A percentile compares a stretch with the other conserved stretches of the same genome.
Evolutionary conservation across 2,888 invertebrate species (phyloP).

Genomic region (Therioaphis trifolii): DNA sequence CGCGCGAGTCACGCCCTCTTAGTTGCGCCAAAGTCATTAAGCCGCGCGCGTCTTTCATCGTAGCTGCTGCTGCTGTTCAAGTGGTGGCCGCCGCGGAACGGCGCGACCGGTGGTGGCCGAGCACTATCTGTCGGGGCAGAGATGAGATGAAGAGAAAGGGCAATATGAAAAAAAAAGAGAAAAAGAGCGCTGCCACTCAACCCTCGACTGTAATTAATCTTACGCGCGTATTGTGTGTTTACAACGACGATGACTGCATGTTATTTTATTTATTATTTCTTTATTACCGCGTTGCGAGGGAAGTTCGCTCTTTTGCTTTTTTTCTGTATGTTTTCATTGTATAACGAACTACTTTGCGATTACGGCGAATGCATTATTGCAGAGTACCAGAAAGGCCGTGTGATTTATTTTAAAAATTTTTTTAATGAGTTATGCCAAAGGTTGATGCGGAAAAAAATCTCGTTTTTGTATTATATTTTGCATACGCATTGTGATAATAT

Average conservation of each 20-base stretch:
- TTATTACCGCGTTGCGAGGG: slow-evolving; percentile 5
- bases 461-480: slow-evolving; percentile 28
- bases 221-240: slow-evolving; percentile 26
- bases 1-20: slow-evolving; percentile 59
- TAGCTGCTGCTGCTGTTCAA: not conserved
- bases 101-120: not conserved
- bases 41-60: slow-evolving; percentile 42
- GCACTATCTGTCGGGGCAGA: not conserved
- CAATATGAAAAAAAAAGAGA: slow-evolving; percentile 19
- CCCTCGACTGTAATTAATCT: slow-evolving; percentile 61
- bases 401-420: slow-evolving; percentile 15
- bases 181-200: slow-evolving; percentile 44
- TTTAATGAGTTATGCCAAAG: slow-evolving; percentile 36
- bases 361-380: slow-evolving; percentile 40
- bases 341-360: slow-evolving; percentile 53
- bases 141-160: slow-evolving; percentile 18
- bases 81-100: not conserved
- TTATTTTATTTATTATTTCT: slow-evolving; percentile 62
- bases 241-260: slow-evolving; percentile 58
- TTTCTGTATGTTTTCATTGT: slow-evolving; percentile 26
- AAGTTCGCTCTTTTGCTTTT: slow-evolving; percentile 14
- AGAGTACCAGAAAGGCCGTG: slow-evolving; percentile 18
- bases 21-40: slow-evolving; percentile 61
- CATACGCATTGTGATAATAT: too few species aligned
- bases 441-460: not conserved